Evolutionary conservation across 2,888 invertebrate genomes (phyloP).

Genomic region (Cryptocephalus primarius): DNA sequence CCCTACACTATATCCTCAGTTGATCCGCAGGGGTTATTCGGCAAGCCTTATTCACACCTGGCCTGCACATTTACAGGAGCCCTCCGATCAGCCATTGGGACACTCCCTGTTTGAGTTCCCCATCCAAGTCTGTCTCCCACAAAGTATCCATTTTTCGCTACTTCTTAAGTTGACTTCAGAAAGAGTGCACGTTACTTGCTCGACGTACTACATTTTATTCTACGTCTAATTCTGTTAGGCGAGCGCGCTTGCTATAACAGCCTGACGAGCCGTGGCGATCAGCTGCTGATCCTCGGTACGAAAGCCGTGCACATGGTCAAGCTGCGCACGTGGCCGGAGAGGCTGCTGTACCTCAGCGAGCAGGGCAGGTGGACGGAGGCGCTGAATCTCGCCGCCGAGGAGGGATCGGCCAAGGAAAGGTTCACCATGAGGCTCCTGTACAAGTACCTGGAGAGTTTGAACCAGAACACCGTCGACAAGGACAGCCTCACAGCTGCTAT

Average conservation of each 20-base stretch:
- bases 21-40: too few species aligned
- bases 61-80: too few species aligned
- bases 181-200: too few species aligned
- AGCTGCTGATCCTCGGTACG: constrained; percentile 59
- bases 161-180: too few species aligned
- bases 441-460: constrained; percentile 39
- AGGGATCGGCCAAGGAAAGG: constrained; percentile 34
- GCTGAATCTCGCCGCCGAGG: constrained; percentile 44
- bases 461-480: constrained; percentile 31
- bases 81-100: too few species aligned
- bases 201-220: neutral
- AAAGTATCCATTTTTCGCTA: too few species aligned
- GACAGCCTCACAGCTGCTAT: constrained; percentile 39
- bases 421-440: constrained; percentile 26
- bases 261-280: constrained; percentile 54
- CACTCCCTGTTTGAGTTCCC: too few species aligned
- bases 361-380: constrained; percentile 48
- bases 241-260: constrained; percentile 69
- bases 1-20: too few species aligned
- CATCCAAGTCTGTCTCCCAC: too few species aligned
- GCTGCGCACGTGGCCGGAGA: constrained; percentile 55
- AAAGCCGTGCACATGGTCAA: constrained; percentile 47
- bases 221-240: constrained; percentile 5
- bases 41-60: too few species aligned
- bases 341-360: constrained; percentile 51